phyloP scores from a whole-genome alignment of 2,113 vertebrate species.

The Pipa parva region DNA sequence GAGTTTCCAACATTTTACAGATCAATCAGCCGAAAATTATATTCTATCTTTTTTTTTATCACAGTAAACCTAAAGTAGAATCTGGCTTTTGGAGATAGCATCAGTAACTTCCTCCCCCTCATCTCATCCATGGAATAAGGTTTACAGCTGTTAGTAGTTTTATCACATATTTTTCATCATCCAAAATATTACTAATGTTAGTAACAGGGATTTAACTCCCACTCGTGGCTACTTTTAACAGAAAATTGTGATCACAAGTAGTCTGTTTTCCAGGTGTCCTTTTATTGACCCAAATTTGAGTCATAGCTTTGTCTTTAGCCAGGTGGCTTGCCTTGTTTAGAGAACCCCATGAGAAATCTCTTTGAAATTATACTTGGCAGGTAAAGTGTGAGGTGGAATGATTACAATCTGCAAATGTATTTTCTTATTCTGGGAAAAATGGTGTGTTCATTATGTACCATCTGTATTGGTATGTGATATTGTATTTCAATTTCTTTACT shows the following conservation, averaged over 20 bases:
- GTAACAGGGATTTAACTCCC: conserved; percentile 25
- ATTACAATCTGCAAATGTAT: conserved; percentile 47
- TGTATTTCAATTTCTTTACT: conserved; percentile 36
- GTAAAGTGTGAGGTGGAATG: conserved; percentile 40
- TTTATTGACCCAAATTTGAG: conserved; percentile 48
- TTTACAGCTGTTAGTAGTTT: conserved; percentile 39
- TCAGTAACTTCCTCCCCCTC: background rate
- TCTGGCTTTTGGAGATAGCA: conserved; percentile 35
- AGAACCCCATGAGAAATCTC: conserved; percentile 44
- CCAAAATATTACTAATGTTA: conserved; percentile 42
- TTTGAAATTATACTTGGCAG: conserved; percentile 30
- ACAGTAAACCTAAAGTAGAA: conserved; percentile 26
- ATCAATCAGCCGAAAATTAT: conserved; percentile 42
- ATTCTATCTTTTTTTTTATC: conserved; percentile 42
- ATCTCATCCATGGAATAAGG: conserved; percentile 24
- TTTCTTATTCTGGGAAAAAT: conserved; percentile 46
- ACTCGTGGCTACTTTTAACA: conserved; percentile 27
- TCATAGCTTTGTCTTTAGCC: conserved; percentile 40
- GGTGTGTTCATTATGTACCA: conserved; percentile 50
- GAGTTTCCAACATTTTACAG: conserved; percentile 46
- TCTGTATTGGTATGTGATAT: conserved; percentile 26
- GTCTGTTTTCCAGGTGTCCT: conserved; percentile 30
- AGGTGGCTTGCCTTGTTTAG: conserved; percentile 44
- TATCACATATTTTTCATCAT: conserved; percentile 31
- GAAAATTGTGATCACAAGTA: conserved; percentile 42